Evolutionary conservation across 2,113 vertebrate species (phyloP).

Genomic region (Muntiacus muntjak): DNA sequence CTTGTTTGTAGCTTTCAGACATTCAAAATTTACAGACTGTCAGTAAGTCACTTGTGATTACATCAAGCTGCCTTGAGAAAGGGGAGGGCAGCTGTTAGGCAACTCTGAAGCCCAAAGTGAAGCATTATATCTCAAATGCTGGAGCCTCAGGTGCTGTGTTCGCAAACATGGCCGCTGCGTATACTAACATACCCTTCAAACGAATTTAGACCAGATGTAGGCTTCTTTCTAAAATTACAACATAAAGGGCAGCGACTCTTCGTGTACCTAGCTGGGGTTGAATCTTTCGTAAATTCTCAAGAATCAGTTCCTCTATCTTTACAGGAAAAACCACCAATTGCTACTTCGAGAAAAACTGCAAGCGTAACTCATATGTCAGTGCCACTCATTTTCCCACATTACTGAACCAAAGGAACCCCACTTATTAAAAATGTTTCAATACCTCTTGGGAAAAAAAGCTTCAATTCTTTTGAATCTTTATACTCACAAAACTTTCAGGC

Average conservation of each 20-base stretch:
- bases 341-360: constrained; percentile 32
- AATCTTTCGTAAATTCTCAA: constrained; percentile 66
- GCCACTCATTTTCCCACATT: constrained; percentile 43
- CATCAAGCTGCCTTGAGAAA: neutral
- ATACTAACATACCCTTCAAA: constrained; percentile 31
- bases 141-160: constrained; percentile 64
- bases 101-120: neutral
- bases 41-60: neutral
- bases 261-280: neutral
- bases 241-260: constrained; percentile 48
- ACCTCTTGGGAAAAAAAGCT: neutral
- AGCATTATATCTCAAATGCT: neutral
- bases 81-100: neutral
- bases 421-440: neutral
- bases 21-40: neutral
- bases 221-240: constrained; percentile 69
- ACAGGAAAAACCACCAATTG: constrained; percentile 71
- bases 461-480: neutral
- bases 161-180: neutral
- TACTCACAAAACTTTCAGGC: neutral
- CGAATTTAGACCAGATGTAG: constrained; percentile 24
- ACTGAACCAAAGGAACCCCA: neutral
- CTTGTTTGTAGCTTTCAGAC: constrained; percentile 20
- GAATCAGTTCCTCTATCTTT: constrained; percentile 76
- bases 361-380: neutral